A percentile compares a stretch with the other conserved stretches of the same genome.
Conservation (phyloP, 2,797 vertebrate species). For the Spheniscus humboldti region DNA sequence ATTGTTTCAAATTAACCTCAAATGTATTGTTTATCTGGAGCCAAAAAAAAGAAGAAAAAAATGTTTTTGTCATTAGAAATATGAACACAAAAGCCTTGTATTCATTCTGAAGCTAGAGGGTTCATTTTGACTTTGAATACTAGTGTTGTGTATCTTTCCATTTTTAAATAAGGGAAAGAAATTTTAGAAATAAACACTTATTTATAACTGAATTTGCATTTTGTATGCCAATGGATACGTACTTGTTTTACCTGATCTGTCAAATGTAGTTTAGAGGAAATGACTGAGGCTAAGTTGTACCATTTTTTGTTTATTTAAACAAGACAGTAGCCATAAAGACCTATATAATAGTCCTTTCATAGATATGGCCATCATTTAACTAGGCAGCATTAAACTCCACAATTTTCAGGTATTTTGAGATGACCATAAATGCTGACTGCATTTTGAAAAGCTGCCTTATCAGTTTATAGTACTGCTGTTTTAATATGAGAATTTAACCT, state of each 20-base stretch:
- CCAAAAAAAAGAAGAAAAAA: background rate
- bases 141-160: background rate
- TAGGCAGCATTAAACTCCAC: background rate
- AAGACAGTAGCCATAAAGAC: background rate
- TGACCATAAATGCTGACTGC: background rate
- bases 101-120: background rate
- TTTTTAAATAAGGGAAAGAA: background rate
- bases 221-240: background rate
- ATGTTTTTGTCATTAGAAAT: background rate
- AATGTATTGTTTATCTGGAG: background rate
- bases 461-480: background rate
- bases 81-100: background rate
- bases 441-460: background rate
- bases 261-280: background rate
- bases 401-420: background rate
- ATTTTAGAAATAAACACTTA: background rate
- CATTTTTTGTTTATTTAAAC: background rate
- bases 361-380: background rate
- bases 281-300: background rate
- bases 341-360: background rate
- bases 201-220: background rate
- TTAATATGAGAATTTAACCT: background rate
- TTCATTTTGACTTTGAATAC: background rate
- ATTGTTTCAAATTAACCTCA: background rate
- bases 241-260: fast-evolving